Evolutionary conservation across 2,797 vertebrate genomes (phyloP).

Genomic region (Semaprochilodus insignis): DNA sequence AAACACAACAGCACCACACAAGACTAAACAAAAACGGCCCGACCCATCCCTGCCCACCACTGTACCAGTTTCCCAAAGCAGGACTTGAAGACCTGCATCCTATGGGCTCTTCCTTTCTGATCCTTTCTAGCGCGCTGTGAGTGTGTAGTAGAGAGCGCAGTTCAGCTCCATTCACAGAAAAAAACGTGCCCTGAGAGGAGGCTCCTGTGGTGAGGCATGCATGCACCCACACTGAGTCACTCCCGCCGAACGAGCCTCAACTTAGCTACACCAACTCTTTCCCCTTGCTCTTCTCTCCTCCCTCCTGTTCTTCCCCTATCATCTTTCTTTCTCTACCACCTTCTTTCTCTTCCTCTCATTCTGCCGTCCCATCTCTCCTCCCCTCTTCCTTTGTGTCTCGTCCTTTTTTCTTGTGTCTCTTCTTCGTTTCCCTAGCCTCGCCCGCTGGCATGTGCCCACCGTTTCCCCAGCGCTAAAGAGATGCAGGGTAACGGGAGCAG

Average conservation of each 20-base stretch:
- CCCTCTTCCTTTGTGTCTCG: not conserved
- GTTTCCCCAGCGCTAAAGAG: constrained; percentile 15
- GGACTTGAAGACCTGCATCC: constrained; percentile 64
- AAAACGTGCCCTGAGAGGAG: constrained; percentile 51
- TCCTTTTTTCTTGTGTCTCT: not conserved
- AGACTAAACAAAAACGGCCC: not conserved
- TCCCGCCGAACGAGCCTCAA: constrained; percentile 51
- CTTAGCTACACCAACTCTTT: constrained; percentile 51
- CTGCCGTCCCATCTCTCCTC: not conserved
- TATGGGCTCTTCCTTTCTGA: constrained; percentile 23
- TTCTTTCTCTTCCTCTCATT: not conserved
- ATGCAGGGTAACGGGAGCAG: not conserved
- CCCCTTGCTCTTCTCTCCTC: constrained; percentile 27
- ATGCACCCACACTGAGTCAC: constrained; percentile 52
- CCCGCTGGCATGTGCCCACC: constrained; percentile 9
- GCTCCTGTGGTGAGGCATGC: constrained; percentile 55
- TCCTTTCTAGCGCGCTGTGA: constrained; percentile 14
- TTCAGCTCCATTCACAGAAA: constrained; percentile 55
- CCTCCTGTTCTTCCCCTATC: constrained; percentile 29
- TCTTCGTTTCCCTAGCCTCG: not conserved
- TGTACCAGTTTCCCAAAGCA: constrained; percentile 64
- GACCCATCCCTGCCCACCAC: constrained; percentile 3
- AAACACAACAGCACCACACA: not conserved
- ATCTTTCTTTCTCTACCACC: constrained; percentile 24
- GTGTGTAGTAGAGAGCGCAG: constrained; percentile 24